A percentile compares a stretch with the other conserved stretches of the same genome.
phyloP scores from a whole-genome alignment of 2,888 invertebrate species.

The Cyaniris semiargus region DNA sequence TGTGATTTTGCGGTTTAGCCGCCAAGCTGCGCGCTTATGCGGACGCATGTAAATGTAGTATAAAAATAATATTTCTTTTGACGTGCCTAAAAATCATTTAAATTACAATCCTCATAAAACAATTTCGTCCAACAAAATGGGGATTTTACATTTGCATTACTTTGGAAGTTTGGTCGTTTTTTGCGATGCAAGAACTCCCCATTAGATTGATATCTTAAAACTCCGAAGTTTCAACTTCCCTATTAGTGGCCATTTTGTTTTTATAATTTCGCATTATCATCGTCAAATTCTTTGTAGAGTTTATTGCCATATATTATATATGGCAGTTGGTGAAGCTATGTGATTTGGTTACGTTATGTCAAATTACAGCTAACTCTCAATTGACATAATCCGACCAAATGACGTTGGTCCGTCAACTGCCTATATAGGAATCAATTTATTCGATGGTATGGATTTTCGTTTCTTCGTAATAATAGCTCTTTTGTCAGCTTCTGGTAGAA shows the following conservation, averaged over 20 bases:
- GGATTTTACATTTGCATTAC: neutral
- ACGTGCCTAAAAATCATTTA: neutral
- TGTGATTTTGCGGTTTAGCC: no score
- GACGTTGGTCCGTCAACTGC: no score
- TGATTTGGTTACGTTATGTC: no score
- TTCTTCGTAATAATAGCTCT: no score
- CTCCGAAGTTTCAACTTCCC: neutral
- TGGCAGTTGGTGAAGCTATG: no score
- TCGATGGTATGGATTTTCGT: neutral
- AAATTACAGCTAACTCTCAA: no score
- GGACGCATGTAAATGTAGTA: no score
- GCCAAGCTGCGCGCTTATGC: no score
- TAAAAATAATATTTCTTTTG: neutral
- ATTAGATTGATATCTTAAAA: neutral
- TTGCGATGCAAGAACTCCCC: neutral
- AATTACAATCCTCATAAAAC: neutral
- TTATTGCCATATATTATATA: no score
- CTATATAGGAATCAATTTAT: no score
- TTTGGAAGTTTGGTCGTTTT: neutral
- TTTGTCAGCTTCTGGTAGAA: no score
- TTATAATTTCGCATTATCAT: neutral
- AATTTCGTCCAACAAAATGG: constrained; percentile 14
- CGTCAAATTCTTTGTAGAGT: neutral
- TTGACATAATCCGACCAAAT: neutral
- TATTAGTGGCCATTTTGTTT: neutral